Evolutionary conservation across 2,888 invertebrate species (phyloP).

Genomic region (Mechanitis mazaeus): DNA sequence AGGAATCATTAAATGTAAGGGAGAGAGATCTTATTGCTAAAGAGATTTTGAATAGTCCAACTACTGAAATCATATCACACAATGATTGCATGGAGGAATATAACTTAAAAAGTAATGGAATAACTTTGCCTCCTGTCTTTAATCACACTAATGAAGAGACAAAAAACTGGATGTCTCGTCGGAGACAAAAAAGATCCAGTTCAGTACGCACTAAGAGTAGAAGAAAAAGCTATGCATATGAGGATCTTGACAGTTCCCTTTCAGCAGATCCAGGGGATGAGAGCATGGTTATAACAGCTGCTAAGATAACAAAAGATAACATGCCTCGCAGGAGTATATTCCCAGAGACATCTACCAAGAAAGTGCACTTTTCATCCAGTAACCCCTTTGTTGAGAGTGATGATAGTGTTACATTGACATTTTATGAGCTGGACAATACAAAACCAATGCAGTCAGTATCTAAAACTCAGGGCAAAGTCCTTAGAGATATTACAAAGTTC

Average conservation of each 20-base stretch:
- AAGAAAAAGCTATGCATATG: slow-evolving; percentile 63
- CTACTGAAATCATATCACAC: slow-evolving; percentile 46
- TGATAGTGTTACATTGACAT: slow-evolving; percentile 69
- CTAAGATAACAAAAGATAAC: slow-evolving; percentile 64
- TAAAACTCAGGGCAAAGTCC: slow-evolving; percentile 32
- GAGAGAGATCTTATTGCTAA: slow-evolving; percentile 67
- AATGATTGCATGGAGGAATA: slow-evolving; percentile 34
- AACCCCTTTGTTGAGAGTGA: slow-evolving; percentile 72
- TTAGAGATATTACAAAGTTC: slow-evolving; percentile 61
- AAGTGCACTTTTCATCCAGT: slow-evolving; percentile 65
- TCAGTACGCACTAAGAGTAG: slow-evolving; percentile 47
- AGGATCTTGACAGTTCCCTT: slow-evolving; percentile 77
- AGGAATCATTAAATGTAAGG: slow-evolving; percentile 69
- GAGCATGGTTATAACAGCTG: slow-evolving; percentile 73
- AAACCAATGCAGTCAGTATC: slow-evolving; percentile 46
- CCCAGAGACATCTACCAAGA: slow-evolving; percentile 56
- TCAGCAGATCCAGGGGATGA: slow-evolving; percentile 76
- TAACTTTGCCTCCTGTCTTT: slow-evolving; percentile 61
- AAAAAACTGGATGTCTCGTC: slow-evolving; percentile 42
- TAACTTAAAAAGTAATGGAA: slow-evolving; percentile 51
- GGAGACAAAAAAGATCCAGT: slow-evolving; percentile 46
- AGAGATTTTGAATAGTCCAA: slow-evolving; percentile 63
- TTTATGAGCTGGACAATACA: slow-evolving; percentile 63
- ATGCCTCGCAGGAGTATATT: slow-evolving; percentile 67
- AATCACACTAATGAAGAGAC: slow-evolving; percentile 37